phyloP scores from a whole-genome alignment of 2,888 invertebrate species.

The Trissonchulus latispiculum region DNA sequence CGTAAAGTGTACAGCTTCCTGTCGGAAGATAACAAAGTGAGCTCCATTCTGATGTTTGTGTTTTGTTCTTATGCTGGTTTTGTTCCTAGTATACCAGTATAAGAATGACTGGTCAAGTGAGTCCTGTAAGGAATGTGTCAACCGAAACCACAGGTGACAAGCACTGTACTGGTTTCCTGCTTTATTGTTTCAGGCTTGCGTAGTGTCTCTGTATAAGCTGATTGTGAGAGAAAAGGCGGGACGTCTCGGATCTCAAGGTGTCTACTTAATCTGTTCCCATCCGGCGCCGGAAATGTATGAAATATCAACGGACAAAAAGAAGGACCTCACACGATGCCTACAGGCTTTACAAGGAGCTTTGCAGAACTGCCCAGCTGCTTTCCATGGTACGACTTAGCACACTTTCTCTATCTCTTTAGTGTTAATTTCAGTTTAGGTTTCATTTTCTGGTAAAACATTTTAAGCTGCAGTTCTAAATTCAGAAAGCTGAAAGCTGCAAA shows the following conservation, averaged over 20 bases:
- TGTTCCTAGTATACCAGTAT: too few relatives aligned
- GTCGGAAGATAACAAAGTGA: constrained; percentile 39
- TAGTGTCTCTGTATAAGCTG: constrained; percentile 78
- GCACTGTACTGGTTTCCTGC: neutral
- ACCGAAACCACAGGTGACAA: neutral
- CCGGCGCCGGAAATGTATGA: constrained; percentile 92
- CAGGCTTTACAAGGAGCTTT: neutral
- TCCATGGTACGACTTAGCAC: neutral
- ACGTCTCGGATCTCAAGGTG: constrained; percentile 65
- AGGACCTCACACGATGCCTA: constrained; percentile 56
- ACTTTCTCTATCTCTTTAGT: too few relatives aligned
- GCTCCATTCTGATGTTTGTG: too few relatives aligned
- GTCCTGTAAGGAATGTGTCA: neutral
- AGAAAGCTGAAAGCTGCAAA: too few relatives aligned
- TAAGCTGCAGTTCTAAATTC: too few relatives aligned
- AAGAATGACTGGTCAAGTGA: too few relatives aligned
- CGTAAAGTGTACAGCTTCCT: constrained; percentile 37
- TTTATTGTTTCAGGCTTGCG: constrained; percentile 61
- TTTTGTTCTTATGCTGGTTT: too few relatives aligned
- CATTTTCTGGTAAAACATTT: too few relatives aligned
- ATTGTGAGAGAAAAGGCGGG: constrained; percentile 88
- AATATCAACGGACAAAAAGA: constrained; percentile 69
- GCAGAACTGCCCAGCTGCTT: neutral
- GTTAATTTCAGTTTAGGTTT: too few relatives aligned
- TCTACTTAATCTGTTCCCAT: constrained; percentile 84